Evolutionary conservation across 2,797 vertebrate genomes (phyloP), one percentile per base, ranked within the genome.

Genomic region (Glossophaga mutica): DNA sequence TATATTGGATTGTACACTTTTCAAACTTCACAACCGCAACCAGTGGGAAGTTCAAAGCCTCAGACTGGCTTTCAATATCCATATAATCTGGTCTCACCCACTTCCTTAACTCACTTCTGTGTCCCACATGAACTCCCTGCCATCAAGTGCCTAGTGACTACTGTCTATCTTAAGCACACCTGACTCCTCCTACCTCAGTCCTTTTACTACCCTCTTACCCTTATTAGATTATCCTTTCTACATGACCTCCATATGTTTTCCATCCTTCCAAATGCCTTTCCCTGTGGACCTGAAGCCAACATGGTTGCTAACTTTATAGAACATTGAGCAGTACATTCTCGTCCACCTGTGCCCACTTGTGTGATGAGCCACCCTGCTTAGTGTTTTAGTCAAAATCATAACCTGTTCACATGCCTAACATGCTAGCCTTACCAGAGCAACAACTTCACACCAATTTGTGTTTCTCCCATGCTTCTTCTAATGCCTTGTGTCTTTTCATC

Each of bases 291-390:
- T 16, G 5, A n/a, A 46, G 39, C 18, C 1, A 16, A 21, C 3
- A 2, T 1, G 3, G 9, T 32, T 37, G n/a, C 46, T 34, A 71
- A 24, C 39, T n/a, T 18, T 15, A 18, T 0, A 39, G 55, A 46
- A 62, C 32, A 24, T 18, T 42, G 42, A 24, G 10, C 12, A 37
- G 44, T 3, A 9, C 11, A 5, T 6, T 18, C 4, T 73, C 21
- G 22, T n/a, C 37, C 8, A 16, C n/a, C 26, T 1, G 9, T 1
- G 11, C 83, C 71, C 48, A 8, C 1, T 2, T 34, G 9, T 19
- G 1, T 1, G 6, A 44, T 0, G 3, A 76, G n/a, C 8, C 15
- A 0, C 2, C 18, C 34, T 68, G 34, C 34, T 44, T 11, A 21
- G 26, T 24, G 37, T n/a, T 15, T 10, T 0, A 42, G 57, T 73